A percentile compares a stretch with the other conserved stretches of the same genome.
These are phyloP conservation scores for Hofmannophila pseudospretella DNA, from an alignment of 2,888 invertebrate genomes.

Conservation along the genomic window DNA sequence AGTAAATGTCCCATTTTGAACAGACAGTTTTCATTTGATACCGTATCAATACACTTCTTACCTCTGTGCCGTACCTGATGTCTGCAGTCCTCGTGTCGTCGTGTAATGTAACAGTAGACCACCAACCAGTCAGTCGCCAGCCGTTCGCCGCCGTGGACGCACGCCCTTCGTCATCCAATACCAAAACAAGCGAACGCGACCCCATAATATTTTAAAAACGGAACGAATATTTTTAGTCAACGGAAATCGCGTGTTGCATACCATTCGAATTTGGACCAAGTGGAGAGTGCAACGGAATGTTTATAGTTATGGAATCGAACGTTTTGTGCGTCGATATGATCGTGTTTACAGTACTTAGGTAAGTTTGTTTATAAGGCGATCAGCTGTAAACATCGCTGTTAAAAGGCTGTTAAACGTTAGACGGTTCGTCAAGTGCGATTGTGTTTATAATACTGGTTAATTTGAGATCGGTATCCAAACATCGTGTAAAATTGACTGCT, in stretches of 20 bases:
- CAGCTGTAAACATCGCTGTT: conserved; percentile 41
- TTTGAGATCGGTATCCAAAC: conserved; percentile 2
- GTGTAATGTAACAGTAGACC: conserved; percentile 7
- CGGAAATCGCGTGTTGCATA: conserved; percentile 50
- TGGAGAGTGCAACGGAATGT: conserved; percentile 35
- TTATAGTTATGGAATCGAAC: conserved; percentile 30
- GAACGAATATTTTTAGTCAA: conserved; percentile 53
- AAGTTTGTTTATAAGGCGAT: conserved; percentile 55
- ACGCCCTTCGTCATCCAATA: conserved; percentile 47
- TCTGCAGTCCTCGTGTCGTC: conserved; percentile 26
- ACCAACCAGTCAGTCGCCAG: conserved; percentile 45
- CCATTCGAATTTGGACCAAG: conserved; percentile 21
- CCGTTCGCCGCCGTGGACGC: conserved; percentile 50
- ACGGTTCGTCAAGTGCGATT: conserved; percentile 2
- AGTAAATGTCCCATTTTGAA: no score
- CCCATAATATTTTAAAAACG: conserved; percentile 47
- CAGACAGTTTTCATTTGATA: conserved; percentile 29
- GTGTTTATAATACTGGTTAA: conserved; percentile 1
- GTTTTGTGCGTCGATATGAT: conserved; percentile 42
- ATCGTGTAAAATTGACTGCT: background rate
- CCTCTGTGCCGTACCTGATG: conserved; percentile 45
- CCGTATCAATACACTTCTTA: conserved; percentile 41
- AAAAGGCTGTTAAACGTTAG: conserved; percentile 10
- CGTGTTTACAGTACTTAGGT: conserved; percentile 53
- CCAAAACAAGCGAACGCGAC: conserved; percentile 33